Evolutionary conservation across 2,888 invertebrate genomes (phyloP).

Genomic region (Dusona sp.): DNA sequence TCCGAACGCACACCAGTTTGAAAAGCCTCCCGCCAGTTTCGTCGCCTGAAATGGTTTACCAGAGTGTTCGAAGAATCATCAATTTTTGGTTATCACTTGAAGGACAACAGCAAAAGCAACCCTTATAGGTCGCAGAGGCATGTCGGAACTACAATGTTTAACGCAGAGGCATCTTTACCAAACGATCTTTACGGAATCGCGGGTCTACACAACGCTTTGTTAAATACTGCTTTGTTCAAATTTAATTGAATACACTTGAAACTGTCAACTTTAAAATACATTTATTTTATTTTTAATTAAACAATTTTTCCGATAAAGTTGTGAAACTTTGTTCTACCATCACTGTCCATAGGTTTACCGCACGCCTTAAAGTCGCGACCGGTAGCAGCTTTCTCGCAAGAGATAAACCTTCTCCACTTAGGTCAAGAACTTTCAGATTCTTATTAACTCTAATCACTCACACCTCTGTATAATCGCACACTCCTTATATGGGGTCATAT

Average conservation of each 20-base stretch:
- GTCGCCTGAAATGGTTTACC: slow-evolving; percentile 16
- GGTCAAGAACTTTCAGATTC: too few relatives aligned
- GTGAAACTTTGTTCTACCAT: not conserved
- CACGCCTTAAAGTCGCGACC: too few relatives aligned
- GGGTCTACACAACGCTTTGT: too few relatives aligned
- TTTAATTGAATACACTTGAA: not conserved
- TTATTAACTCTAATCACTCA: too few relatives aligned
- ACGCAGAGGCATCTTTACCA: too few relatives aligned
- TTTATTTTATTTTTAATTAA: not conserved
- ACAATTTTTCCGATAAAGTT: not conserved
- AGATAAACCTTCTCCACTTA: not conserved
- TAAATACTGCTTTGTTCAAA: not conserved
- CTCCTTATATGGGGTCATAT: too few relatives aligned
- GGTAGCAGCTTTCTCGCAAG: not conserved
- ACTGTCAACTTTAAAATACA: not conserved
- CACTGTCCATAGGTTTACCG: too few relatives aligned
- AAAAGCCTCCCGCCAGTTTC: slow-evolving; percentile 36
- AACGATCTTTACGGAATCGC: too few relatives aligned
- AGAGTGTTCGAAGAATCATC: slow-evolving; percentile 23
- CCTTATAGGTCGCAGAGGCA: not conserved
- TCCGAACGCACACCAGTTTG: slow-evolving; percentile 2
- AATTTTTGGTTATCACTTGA: slow-evolving; percentile 11
- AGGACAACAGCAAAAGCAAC: not conserved
- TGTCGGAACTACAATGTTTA: too few relatives aligned
- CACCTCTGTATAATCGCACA: too few relatives aligned